A percentile compares a stretch with the other conserved stretches of the same genome.
Conservation (phyloP, 2,888 invertebrate genomes). For the Arrhopalites spinosus region DNA sequence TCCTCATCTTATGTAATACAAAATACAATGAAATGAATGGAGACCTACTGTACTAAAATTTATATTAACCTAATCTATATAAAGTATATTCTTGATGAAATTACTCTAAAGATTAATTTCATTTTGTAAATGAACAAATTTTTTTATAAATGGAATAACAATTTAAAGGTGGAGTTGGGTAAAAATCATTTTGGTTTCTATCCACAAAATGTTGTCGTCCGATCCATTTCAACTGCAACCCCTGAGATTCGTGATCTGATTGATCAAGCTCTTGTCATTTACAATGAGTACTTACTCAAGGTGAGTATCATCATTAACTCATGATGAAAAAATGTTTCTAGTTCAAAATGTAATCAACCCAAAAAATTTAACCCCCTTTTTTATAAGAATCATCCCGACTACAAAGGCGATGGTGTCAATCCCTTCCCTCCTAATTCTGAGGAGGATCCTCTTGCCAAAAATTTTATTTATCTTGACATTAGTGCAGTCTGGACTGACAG, state of each 20-base stretch:
- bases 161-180: slow-evolving; percentile 46
- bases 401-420: slow-evolving; percentile 39
- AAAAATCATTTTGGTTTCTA: slow-evolving; percentile 47
- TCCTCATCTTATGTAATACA: too few relatives aligned
- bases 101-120: neutral
- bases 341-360: neutral
- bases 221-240: slow-evolving; percentile 22
- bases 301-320: slow-evolving; percentile 32
- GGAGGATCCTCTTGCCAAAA: slow-evolving; percentile 42
- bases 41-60: neutral
- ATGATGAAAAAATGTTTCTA: slow-evolving; percentile 56
- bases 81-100: neutral
- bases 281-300: slow-evolving; percentile 43
- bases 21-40: neutral
- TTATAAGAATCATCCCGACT: slow-evolving; percentile 48
- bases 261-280: slow-evolving; percentile 41
- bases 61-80: neutral
- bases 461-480: slow-evolving; percentile 41
- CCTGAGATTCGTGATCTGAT: slow-evolving; percentile 35
- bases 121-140: neutral
- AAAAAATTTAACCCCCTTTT: neutral
- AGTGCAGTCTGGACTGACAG: slow-evolving; percentile 43
- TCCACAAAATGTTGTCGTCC: slow-evolving; percentile 48
- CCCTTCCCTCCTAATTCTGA: slow-evolving; percentile 45
- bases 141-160: too few relatives aligned